A percentile compares a stretch with the other conserved stretches of the same genome.
Evolutionary conservation across 35 echinoderm and acorn worm genomes (phyloP).

Genomic region (Apostichopus japonicus): DNA sequence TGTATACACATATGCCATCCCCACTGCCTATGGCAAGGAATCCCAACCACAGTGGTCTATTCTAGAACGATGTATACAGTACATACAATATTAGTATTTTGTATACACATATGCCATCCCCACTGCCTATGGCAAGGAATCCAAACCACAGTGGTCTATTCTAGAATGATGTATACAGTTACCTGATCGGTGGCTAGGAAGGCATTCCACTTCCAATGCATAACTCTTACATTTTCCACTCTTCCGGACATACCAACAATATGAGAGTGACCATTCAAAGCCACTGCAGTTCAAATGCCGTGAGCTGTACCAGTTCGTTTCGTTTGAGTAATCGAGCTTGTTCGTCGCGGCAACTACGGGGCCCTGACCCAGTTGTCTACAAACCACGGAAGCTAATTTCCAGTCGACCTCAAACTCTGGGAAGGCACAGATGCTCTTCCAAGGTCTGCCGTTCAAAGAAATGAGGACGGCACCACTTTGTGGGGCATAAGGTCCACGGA

Average conservation of each 20-base stretch:
- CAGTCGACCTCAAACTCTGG: background rate
- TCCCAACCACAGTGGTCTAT: too few relatives aligned
- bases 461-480: background rate
- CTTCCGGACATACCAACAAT: background rate
- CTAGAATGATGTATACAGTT: too few relatives aligned
- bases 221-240: too few relatives aligned
- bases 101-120: too few relatives aligned
- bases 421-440: background rate
- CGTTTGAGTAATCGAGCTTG: background rate
- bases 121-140: too few relatives aligned
- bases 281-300: background rate
- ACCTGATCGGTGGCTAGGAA: background rate
- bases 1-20: too few relatives aligned
- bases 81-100: too few relatives aligned
- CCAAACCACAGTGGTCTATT: too few relatives aligned
- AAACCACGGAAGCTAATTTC: background rate
- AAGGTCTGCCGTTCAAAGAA: background rate
- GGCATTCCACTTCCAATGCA: background rate
- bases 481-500: background rate
- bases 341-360: background rate
- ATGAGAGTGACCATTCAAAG: background rate
- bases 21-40: too few relatives aligned
- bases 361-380: background rate
- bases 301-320: background rate
- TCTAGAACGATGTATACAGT: too few relatives aligned